These are phyloP conservation scores for Takifugu ocellatus DNA, from an alignment of 2,797 vertebrate genomes.

Conservation along the genomic window DNA sequence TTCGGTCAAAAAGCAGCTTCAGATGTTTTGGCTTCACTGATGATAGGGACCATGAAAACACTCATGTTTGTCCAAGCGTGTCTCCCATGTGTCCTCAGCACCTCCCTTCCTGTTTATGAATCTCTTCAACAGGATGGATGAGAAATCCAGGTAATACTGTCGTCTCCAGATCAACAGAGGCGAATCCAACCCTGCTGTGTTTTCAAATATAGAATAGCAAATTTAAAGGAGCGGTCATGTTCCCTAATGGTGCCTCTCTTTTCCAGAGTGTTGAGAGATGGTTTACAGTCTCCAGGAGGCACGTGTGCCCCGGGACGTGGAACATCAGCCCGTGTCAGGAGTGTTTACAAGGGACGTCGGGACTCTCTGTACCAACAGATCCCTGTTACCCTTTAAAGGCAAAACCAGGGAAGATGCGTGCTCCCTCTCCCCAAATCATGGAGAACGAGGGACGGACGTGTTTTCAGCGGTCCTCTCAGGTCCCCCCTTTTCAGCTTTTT, in stretches of 20 bases:
- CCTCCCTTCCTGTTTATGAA: neutral
- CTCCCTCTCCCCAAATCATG: conserved; percentile 38
- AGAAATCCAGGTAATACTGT: too few species aligned
- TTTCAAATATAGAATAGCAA: conserved; percentile 16
- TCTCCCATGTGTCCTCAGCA: neutral
- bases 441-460: conserved; percentile 14
- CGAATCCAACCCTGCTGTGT: neutral
- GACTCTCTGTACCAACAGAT: conserved; percentile 49
- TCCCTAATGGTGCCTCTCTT: neutral
- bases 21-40: neutral
- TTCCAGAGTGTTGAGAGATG: conserved; percentile 27
- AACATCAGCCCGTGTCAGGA: conserved; percentile 60
- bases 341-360: conserved; percentile 65
- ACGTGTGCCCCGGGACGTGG: conserved; percentile 51
- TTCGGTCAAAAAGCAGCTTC: too few species aligned
- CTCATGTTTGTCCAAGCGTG: conserved; percentile 20
- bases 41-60: conserved; percentile 19
- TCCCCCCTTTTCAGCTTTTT: neutral
- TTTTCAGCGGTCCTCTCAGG: conserved; percentile 5
- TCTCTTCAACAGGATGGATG: too few species aligned
- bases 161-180: too few species aligned
- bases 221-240: conserved; percentile 3
- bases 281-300: conserved; percentile 39
- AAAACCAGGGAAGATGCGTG: conserved; percentile 34
- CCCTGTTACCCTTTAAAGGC: conserved; percentile 66